Evolutionary conservation across 1,140 invertebrate species (phyloP), one percentile per base, ranked within the genome.

Genomic region (Musca domestica): DNA sequence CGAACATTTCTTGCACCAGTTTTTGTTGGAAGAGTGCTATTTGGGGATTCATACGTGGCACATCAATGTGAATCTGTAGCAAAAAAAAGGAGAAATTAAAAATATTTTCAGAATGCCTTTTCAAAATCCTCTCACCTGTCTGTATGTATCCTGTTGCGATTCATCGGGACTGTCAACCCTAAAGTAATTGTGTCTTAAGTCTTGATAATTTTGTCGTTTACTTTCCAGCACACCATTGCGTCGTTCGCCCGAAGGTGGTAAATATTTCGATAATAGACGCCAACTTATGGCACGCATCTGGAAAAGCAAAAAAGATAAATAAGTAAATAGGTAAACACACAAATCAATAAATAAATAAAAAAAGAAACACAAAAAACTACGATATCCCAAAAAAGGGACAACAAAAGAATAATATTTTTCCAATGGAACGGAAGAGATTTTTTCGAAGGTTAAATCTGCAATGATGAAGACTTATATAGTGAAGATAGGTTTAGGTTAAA

Each of bases 1-100:
- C 97, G 84, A 99, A 99, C 87, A 99, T 98, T 77, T 96, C 86
- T 83, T 99, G 95, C 1, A 98, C 95, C 67, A 91, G 88, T 74
- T 88, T 87, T 83, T 98, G 95, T 85, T 98, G 95, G 85, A 98
- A 98, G 64, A 98, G 85, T 15, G 92, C 88, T 71, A 98, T 92
- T 69, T 95, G 85, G 1, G 96, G 95, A 82, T 95, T 96, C 96
- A 98, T 98, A 81, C 96, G 86, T 70, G 95, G 96, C 76, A 98
- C 95, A 84, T 98, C 96, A 78, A 98, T 98, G 82, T 97, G 94
- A 82, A 98, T 98, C 88, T 95, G 79, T 66, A 83, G n/a, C n/a
- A n/a, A n/a, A n/a, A n/a, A n/a, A 51, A n/a, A n/a, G n/a, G n/a
- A n/a, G n/a, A n/a, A n/a, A n/a, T n/a, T n/a, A n/a, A n/a, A 69